Evolutionary conservation across 2,797 vertebrate species (phyloP).

Genomic region (Enteromius radiatus): DNA sequence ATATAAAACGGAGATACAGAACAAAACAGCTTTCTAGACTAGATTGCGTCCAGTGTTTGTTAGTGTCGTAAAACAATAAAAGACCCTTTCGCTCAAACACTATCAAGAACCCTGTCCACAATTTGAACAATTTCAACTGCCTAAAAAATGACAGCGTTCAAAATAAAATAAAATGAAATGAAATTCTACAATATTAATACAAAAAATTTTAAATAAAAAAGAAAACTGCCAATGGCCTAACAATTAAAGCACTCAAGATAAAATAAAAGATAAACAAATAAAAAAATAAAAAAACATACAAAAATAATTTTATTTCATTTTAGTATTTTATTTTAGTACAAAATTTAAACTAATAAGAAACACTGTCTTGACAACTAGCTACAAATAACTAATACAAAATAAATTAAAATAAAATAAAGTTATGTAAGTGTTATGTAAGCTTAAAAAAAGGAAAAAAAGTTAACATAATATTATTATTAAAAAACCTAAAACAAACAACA

Average conservation of each 20-base stretch:
- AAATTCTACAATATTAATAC: too few species aligned
- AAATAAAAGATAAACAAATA: too few species aligned
- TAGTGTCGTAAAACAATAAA: constrained; percentile 51
- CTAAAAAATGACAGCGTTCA: neutral
- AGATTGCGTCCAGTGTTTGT: constrained; percentile 44
- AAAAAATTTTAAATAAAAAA: too few species aligned
- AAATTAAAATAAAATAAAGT: too few species aligned
- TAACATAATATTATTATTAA: neutral
- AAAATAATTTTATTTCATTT: too few species aligned
- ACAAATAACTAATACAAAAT: too few species aligned
- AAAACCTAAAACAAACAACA: neutral
- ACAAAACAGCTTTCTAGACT: constrained; percentile 43
- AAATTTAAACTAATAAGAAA: too few species aligned
- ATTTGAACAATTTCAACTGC: neutral
- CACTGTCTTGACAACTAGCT: too few species aligned
- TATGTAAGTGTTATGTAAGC: neutral
- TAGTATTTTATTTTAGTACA: too few species aligned
- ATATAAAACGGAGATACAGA: constrained; percentile 53
- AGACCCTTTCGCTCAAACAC: neutral
- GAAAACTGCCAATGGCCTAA: too few species aligned
- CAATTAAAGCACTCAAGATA: too few species aligned
- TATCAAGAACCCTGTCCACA: constrained; percentile 22
- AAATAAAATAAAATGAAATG: neutral
- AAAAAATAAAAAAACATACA: too few species aligned
- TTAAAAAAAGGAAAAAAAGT: neutral